Evolutionary conservation across 1,140 invertebrate genomes (phyloP).

Genomic region (Drosophila carrolli): DNA sequence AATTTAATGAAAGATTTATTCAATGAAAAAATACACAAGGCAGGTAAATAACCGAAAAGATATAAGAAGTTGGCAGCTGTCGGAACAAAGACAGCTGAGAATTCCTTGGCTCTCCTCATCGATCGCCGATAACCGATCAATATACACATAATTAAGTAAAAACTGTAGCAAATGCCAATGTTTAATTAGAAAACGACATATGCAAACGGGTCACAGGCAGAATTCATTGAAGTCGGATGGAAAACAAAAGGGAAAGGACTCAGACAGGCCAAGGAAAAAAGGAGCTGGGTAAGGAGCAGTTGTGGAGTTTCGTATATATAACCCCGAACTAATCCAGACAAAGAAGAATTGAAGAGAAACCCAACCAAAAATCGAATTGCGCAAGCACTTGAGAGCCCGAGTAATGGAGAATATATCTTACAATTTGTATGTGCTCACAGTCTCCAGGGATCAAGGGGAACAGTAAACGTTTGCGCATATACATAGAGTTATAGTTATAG

Average conservation of each 20-base stretch:
- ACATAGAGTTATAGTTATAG: too few relatives aligned
- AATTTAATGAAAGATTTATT: background rate
- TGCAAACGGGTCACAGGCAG: slow-evolving; percentile 48
- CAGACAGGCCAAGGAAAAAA: slow-evolving; percentile 14
- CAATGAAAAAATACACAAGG: background rate
- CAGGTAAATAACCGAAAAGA: slow-evolving; percentile 7
- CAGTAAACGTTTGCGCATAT: slow-evolving; percentile 13
- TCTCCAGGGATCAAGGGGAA: slow-evolving; percentile 8
- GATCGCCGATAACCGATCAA: slow-evolving; percentile 41
- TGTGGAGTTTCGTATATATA: slow-evolving; percentile 51
- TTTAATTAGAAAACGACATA: slow-evolving; percentile 78
- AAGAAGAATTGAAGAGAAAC: slow-evolving; percentile 22
- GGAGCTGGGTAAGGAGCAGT: slow-evolving; percentile 34
- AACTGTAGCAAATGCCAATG: slow-evolving; percentile 69
- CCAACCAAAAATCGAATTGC: slow-evolving; percentile 57
- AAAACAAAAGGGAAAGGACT: slow-evolving; percentile 34
- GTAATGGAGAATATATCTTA: slow-evolving; percentile 16
- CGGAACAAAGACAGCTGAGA: slow-evolving; percentile 34
- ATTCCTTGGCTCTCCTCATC: slow-evolving; percentile 18
- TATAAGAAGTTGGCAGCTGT: slow-evolving; percentile 35
- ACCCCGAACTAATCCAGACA: slow-evolving; percentile 64
- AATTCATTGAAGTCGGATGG: background rate
- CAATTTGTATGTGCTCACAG: slow-evolving; percentile 16
- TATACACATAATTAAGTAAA: slow-evolving; percentile 52
- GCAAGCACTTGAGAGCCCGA: slow-evolving; percentile 67